These are phyloP conservation scores for Tolmerus cingulatus DNA, from an alignment of 2,888 invertebrate species.

Conservation along the genomic window DNA sequence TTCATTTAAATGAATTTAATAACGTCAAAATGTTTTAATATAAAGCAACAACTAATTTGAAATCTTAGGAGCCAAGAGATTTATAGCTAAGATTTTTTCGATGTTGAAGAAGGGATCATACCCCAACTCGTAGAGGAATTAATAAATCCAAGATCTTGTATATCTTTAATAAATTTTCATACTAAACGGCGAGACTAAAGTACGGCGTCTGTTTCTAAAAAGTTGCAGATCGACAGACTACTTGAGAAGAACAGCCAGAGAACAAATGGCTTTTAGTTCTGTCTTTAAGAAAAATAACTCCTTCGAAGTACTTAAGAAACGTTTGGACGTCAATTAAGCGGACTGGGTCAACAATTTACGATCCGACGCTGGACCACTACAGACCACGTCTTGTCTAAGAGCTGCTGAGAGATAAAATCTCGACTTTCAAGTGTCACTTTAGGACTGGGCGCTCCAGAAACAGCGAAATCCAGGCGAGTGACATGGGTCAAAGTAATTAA, in stretches of 20 bases:
- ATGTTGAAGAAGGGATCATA: too few relatives aligned
- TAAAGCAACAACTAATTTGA: too few relatives aligned
- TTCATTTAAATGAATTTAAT: too few relatives aligned
- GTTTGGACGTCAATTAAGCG: conserved; percentile 2
- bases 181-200: not conserved
- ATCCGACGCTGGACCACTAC: not conserved
- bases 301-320: not conserved
- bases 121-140: too few relatives aligned
- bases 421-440: conserved; percentile 9
- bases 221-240: not conserved
- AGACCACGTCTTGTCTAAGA: not conserved
- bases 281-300: not conserved
- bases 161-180: not conserved
- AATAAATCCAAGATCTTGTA: too few relatives aligned
- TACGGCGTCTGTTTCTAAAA: not conserved
- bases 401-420: conserved; percentile 17
- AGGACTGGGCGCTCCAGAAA: not conserved
- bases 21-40: too few relatives aligned
- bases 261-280: not conserved
- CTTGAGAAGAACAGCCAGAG: not conserved
- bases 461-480: not conserved
- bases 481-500: conserved; percentile 33
- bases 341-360: conserved; percentile 32
- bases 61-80: too few relatives aligned
- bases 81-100: too few relatives aligned